A percentile compares a stretch with the other conserved stretches of the same genome.
These are phyloP conservation scores for Aleiodes sp. DNA, from an alignment of 1,140 invertebrate genomes.

Conservation along the genomic window DNA sequence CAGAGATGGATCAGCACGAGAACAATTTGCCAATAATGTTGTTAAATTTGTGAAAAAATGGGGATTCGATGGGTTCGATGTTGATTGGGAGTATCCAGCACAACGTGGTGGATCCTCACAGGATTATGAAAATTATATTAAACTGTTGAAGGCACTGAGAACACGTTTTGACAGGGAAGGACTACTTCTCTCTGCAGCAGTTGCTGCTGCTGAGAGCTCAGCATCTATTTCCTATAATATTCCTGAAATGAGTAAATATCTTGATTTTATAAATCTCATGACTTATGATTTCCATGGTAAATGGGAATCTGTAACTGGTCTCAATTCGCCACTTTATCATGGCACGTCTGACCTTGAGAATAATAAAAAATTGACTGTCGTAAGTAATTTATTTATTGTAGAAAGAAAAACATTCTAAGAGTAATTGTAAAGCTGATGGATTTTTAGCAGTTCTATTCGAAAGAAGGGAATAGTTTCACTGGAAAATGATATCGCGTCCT, in stretches of 20 bases:
- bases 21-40: slow-evolving; percentile 70
- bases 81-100: slow-evolving; percentile 85
- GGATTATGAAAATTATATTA: slow-evolving; percentile 65
- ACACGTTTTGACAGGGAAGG: slow-evolving; percentile 57
- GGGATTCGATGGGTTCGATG: slow-evolving; percentile 81
- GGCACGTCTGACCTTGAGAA: slow-evolving; percentile 60
- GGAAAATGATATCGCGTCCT: too few relatives aligned
- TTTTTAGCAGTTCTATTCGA: too few relatives aligned
- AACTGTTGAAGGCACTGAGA: slow-evolving; percentile 66
- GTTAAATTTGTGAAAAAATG: slow-evolving; percentile 71
- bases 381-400: slow-evolving; percentile 13
- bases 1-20: slow-evolving; percentile 61
- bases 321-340: slow-evolving; percentile 70
- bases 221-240: slow-evolving; percentile 70
- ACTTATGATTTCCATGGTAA: slow-evolving; percentile 76
- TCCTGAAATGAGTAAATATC: slow-evolving; percentile 58
- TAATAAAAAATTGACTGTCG: slow-evolving; percentile 62
- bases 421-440: too few relatives aligned
- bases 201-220: slow-evolving; percentile 60
- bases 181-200: slow-evolving; percentile 65
- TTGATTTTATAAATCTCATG: slow-evolving; percentile 79
- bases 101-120: slow-evolving; percentile 70
- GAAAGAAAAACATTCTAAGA: not conserved
- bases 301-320: slow-evolving; percentile 70
- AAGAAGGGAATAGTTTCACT: too few relatives aligned